phyloP scores from a whole-genome alignment of 2,888 invertebrate genomes.

The Litoditis marina region DNA sequence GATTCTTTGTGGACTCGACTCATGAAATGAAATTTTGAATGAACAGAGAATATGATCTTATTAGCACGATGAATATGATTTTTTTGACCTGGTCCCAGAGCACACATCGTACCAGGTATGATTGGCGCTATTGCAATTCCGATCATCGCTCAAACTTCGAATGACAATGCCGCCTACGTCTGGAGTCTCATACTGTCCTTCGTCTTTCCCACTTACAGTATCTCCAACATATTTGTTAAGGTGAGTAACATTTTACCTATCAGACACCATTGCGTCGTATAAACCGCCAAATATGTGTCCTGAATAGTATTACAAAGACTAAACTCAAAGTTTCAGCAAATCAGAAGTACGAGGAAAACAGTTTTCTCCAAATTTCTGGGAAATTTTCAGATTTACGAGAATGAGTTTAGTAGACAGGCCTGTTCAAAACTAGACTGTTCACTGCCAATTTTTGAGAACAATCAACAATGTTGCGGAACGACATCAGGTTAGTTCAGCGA shows the following conservation, averaged over 20 bases:
- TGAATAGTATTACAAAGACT: no score
- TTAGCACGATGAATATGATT: no score
- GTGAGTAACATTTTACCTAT: slow-evolving; percentile 20
- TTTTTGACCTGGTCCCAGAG: background rate
- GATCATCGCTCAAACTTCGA: slow-evolving; percentile 45
- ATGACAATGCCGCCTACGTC: slow-evolving; percentile 21
- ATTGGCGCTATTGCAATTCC: slow-evolving; percentile 55
- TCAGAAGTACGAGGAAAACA: no score
- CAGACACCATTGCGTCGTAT: slow-evolving; percentile 17
- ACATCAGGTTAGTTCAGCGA: no score
- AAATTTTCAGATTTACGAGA: slow-evolving; percentile 36
- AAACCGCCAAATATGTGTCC: no score
- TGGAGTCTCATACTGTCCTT: slow-evolving; percentile 34
- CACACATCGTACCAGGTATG: slow-evolving; percentile 36
- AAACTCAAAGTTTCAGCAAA: no score
- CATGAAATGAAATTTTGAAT: no score
- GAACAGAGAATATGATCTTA: no score
- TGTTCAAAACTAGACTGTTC: slow-evolving; percentile 42
- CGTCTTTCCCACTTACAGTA: slow-evolving; percentile 36
- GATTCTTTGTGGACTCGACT: no score
- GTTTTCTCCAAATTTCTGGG: slow-evolving; percentile 20
- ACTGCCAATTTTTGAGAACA: background rate
- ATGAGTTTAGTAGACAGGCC: slow-evolving; percentile 47
- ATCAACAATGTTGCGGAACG: slow-evolving; percentile 24
- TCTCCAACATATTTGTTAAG: slow-evolving; percentile 30